These are phyloP conservation scores for Branchellion lobata DNA, from an alignment of 2,888 invertebrate genomes.

Conservation along the genomic window DNA sequence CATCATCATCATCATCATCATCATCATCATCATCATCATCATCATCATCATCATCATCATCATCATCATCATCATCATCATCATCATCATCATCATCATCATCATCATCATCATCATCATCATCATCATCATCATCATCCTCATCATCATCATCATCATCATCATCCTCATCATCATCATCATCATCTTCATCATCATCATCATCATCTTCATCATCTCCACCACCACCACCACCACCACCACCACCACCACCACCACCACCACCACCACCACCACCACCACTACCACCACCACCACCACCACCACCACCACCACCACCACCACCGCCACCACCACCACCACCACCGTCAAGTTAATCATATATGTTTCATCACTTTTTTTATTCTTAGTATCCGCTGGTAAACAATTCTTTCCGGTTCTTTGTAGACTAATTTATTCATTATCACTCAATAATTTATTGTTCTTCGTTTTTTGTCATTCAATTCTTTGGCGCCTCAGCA, in stretches of 20 bases:
- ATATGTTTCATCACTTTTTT: no score
- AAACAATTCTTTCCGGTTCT: no score
- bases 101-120: constrained; percentile 2
- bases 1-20: background rate
- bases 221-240: background rate
- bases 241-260: background rate
- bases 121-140: constrained; percentile 9
- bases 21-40: constrained; percentile 17
- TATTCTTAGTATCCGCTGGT: no score
- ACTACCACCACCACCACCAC: background rate
- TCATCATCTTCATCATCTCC: background rate
- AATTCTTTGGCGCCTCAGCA: no score
- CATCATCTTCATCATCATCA: background rate
- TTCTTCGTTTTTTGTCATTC: no score
- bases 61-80: constrained; percentile 15
- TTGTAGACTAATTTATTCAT: no score
- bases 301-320: background rate
- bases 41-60: constrained; percentile 1
- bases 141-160: constrained; percentile 17
- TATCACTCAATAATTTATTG: no score
- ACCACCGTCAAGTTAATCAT: no score
- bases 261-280: background rate
- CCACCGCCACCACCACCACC: background rate
- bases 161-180: constrained; percentile 1
- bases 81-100: constrained; percentile 11